A percentile compares a stretch with the other conserved stretches of the same genome.
phyloP scores from a whole-genome alignment of 2,113 vertebrate species.

The Saguinus imperator region DNA sequence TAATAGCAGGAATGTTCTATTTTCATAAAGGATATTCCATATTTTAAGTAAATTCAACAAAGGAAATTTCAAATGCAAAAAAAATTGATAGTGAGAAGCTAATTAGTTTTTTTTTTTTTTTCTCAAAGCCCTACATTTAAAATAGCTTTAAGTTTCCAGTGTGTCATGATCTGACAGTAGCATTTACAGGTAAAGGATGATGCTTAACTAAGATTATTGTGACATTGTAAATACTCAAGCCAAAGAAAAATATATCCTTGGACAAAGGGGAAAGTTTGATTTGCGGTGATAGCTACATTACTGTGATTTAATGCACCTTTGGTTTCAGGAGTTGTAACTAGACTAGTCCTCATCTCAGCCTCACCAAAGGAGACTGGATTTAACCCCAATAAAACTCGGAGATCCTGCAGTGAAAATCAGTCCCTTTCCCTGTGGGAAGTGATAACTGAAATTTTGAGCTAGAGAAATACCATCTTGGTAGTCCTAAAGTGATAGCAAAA shows the following conservation, averaged over 20 bases:
- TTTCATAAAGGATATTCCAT: slow-evolving; percentile 23
- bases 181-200: neutral
- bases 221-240: neutral
- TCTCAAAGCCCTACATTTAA: neutral
- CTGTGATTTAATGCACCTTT: neutral
- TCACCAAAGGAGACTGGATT: neutral
- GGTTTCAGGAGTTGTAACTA: neutral
- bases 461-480: neutral
- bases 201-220: neutral
- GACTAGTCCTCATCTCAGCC: neutral
- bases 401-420: neutral
- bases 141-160: neutral
- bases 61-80: slow-evolving; percentile 43
- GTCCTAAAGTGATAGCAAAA: neutral
- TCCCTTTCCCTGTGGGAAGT: neutral
- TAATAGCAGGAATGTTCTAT: slow-evolving; percentile 28
- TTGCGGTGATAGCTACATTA: neutral
- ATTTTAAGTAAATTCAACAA: slow-evolving; percentile 37
- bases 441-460: neutral
- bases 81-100: neutral
- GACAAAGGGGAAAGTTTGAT: neutral
- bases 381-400: neutral
- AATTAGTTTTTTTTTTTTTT: slow-evolving; percentile 46
- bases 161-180: neutral
- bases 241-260: neutral